Conservation (phyloP, 2,113 vertebrate genomes). For the Lathamus discolor region DNA sequence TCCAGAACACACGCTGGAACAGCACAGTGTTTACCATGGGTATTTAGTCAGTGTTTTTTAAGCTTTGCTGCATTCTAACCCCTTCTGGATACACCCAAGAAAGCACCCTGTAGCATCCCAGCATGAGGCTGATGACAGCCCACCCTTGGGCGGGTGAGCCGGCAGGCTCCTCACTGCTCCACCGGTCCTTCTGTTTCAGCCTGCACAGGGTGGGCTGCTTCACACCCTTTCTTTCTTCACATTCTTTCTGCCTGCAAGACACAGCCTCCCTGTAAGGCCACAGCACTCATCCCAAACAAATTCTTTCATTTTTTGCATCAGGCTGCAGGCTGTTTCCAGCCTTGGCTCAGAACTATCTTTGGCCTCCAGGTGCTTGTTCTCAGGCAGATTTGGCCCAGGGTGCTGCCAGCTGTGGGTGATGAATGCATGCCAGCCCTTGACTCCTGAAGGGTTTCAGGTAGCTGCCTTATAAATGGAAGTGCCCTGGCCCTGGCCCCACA, state of each 20-base stretch:
- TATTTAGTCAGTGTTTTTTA: not conserved
- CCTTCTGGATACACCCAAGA: not conserved
- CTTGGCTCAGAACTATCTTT: not conserved
- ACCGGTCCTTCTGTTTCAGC: not conserved
- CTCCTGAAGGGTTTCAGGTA: not conserved
- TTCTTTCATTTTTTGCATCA: not conserved
- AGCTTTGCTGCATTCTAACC: not conserved
- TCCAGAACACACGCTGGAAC: not conserved
- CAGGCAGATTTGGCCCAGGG: rapidly evolving
- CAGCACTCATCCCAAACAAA: not conserved
- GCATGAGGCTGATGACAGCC: not conserved
- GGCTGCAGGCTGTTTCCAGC: not conserved
- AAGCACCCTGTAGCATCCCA: not conserved
- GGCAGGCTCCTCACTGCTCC: not conserved
- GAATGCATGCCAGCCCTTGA: not conserved
- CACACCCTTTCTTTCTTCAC: not conserved
- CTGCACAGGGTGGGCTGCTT: not conserved
- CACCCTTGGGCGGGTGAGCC: not conserved
- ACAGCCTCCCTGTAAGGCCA: not conserved
- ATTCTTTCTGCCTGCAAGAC: not conserved
- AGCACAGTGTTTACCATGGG: not conserved
- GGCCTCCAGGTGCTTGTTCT: not conserved
- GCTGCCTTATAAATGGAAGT: not conserved
- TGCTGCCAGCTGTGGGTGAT: not conserved
- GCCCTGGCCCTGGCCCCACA: not conserved